Percentiles rank a stretch among this genome's conserved stretches.
These are phyloP conservation scores for Mixornis gularis DNA, from an alignment of 2,113 vertebrate genomes.

Conservation along the genomic window DNA sequence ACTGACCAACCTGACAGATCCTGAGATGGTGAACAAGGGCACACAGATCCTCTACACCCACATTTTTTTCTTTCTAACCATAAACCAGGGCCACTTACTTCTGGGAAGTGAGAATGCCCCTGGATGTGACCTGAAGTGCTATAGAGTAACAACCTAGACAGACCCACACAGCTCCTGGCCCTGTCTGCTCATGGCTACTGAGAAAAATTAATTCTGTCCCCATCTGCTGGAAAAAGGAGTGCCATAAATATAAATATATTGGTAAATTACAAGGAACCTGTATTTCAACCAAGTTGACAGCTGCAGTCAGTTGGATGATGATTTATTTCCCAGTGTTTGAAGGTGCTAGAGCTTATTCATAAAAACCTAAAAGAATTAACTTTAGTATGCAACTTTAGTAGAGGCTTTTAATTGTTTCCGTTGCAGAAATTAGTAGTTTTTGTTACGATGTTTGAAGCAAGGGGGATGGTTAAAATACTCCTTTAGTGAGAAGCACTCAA, in stretches of 20 bases:
- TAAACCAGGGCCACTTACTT: not conserved
- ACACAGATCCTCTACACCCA: not conserved
- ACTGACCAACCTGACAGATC: fast-evolving
- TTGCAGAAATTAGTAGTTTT: not conserved
- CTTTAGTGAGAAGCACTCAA: not conserved
- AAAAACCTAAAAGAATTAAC: not conserved
- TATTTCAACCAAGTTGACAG: not conserved
- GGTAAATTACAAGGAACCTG: not conserved
- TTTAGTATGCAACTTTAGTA: not conserved
- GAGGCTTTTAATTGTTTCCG: not conserved
- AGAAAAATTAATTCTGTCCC: not conserved
- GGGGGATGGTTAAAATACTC: not conserved
- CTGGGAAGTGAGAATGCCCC: not conserved
- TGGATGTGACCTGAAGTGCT: not conserved
- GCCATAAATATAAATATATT: not conserved
- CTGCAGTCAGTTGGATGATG: not conserved
- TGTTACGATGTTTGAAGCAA: not conserved
- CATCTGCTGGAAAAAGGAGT: not conserved
- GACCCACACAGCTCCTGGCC: not conserved
- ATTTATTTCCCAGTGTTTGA: not conserved
- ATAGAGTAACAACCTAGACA: too few relatives aligned
- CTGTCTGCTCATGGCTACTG: not conserved
- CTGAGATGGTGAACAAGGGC: not conserved
- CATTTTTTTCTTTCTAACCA: not conserved
- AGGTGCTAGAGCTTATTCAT: not conserved